Percentiles rank a stretch among this genome's conserved stretches.
Conservation (phyloP, 2,888 invertebrate genomes). For the Folsomia manolachei region DNA sequence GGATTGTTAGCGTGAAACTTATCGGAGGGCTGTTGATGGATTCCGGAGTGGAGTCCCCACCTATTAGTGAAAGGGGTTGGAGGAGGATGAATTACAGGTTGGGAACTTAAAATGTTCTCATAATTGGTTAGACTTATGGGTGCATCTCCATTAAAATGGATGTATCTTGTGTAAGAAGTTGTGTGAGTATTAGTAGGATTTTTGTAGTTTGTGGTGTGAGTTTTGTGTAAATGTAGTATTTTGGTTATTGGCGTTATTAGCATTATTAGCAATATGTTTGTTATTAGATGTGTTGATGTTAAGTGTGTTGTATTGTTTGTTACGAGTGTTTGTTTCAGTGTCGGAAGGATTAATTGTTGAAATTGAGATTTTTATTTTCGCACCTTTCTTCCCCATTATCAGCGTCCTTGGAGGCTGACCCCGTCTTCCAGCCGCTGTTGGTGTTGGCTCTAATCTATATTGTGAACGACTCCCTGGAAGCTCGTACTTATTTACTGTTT, state of each 20-base stretch:
- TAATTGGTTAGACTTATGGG: background rate
- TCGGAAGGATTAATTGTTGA: slow-evolving; percentile 11
- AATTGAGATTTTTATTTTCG: slow-evolving; percentile 24
- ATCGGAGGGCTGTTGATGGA: slow-evolving; percentile 22
- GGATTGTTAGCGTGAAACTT: slow-evolving; percentile 37
- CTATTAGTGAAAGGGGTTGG: slow-evolving; percentile 18
- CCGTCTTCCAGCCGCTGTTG: too few relatives aligned
- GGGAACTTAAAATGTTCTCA: slow-evolving; percentile 30
- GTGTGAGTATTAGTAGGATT: background rate
- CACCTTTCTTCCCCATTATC: slow-evolving; percentile 15
- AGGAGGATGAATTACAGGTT: background rate
- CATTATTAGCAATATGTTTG: slow-evolving; percentile 24
- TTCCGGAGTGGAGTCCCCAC: background rate
- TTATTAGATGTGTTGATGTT: background rate
- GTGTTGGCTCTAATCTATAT: background rate
- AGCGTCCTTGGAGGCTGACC: slow-evolving; percentile 10
- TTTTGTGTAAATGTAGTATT: background rate
- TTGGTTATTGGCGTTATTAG: background rate
- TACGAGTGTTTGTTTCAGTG: slow-evolving; percentile 26
- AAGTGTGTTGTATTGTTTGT: slow-evolving; percentile 10
- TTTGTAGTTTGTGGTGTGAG: background rate
- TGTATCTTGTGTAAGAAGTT: background rate
- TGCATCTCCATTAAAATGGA: slow-evolving; percentile 1
- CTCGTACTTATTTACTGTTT: slow-evolving; percentile 9
- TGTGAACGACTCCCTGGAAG: slow-evolving; percentile 21